phyloP scores from a whole-genome alignment of 2,888 invertebrate genomes.

The Conistra vaccinii region DNA sequence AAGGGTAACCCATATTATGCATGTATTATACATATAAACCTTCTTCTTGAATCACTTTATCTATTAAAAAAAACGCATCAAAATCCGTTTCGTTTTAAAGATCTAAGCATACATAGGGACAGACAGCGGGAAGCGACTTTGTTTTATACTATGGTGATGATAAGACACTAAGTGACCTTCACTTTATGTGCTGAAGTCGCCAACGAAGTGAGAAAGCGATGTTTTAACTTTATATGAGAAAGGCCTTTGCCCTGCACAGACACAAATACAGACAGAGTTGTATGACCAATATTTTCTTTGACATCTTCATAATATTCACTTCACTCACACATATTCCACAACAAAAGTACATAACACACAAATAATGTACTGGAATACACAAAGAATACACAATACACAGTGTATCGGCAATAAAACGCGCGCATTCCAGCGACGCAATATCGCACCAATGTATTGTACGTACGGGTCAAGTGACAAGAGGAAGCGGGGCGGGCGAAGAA shows the following conservation, averaged over 20 bases:
- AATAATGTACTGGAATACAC: constrained; percentile 5
- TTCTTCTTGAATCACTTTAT: too few species aligned
- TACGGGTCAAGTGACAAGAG: background rate
- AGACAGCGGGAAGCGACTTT: too few species aligned
- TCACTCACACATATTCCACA: background rate
- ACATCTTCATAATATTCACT: background rate
- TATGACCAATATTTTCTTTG: constrained; percentile 4
- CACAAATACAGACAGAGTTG: background rate
- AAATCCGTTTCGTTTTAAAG: too few species aligned
- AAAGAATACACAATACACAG: constrained; percentile 55
- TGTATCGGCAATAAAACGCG: constrained; percentile 56
- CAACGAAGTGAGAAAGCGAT: background rate
- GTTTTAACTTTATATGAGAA: background rate
- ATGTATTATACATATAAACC: too few species aligned
- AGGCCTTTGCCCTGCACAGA: background rate
- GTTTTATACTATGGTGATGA: too few species aligned
- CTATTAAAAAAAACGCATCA: too few species aligned
- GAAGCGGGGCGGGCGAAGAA: constrained; percentile 8
- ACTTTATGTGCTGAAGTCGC: background rate
- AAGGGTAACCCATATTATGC: too few species aligned
- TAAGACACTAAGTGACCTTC: background rate
- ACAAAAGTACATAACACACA: constrained; percentile 21
- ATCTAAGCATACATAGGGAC: too few species aligned
- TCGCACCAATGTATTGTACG: constrained; percentile 33
- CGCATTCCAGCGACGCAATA: constrained; percentile 44